These are phyloP conservation scores for Eclectus roratus DNA, from an alignment of 2,113 vertebrate species.

Conservation along the genomic window DNA sequence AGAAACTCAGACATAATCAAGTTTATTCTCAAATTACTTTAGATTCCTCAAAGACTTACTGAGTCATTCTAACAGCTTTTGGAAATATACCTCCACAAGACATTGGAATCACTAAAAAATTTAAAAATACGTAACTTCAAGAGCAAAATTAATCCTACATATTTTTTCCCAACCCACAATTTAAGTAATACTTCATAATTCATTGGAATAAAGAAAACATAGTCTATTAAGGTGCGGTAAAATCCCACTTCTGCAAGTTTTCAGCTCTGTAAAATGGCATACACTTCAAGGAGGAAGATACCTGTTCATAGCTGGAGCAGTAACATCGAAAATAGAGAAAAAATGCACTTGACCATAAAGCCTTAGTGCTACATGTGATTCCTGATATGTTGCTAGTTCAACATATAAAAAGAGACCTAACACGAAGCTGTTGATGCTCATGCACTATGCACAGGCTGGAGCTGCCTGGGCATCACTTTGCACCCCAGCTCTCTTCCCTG, in stretches of 20 bases:
- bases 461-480: accelerated
- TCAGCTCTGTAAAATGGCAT: neutral
- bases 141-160: neutral
- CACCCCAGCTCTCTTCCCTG: neutral
- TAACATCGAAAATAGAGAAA: neutral
- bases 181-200: neutral
- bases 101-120: neutral
- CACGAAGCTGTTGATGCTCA: accelerated
- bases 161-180: neutral
- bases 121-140: accelerated
- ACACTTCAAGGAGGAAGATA: neutral
- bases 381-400: accelerated
- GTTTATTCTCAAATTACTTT: neutral
- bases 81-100: neutral
- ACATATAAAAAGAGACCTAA: neutral
- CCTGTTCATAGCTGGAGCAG: neutral
- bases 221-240: neutral
- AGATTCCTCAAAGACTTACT: neutral
- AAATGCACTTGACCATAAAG: neutral
- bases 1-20: neutral
- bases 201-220: neutral
- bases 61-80: neutral
- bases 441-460: accelerated
- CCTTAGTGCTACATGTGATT: neutral
- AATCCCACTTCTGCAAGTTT: neutral